These are phyloP conservation scores for Bombyx huttoni DNA, from an alignment of 2,888 invertebrate genomes.

Conservation along the genomic window DNA sequence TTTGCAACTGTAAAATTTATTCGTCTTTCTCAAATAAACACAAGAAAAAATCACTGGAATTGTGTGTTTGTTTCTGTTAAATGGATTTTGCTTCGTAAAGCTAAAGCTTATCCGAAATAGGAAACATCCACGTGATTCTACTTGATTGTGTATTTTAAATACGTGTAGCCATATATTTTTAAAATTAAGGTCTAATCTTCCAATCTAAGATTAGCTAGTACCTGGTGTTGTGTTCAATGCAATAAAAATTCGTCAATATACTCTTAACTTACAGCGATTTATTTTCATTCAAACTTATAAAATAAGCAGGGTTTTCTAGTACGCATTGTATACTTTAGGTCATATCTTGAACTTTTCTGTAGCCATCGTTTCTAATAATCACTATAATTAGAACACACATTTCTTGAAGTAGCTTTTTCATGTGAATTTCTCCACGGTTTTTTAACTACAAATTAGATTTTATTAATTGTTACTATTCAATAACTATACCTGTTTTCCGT, in stretches of 20 bases:
- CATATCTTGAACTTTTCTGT: background rate
- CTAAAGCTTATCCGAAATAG: background rate
- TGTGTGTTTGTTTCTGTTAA: too few species aligned
- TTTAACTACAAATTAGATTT: background rate
- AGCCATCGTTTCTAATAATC: background rate
- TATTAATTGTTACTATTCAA: background rate
- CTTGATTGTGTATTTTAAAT: conserved; percentile 12
- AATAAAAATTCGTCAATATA: background rate
- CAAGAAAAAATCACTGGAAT: too few species aligned
- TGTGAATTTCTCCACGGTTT: conserved; percentile 5
- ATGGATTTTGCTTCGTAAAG: too few species aligned
- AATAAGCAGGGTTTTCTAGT: conserved; percentile 2
- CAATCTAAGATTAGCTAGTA: conserved; percentile 3
- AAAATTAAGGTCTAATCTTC: background rate
- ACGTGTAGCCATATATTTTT: conserved; percentile 6
- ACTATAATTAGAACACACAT: background rate
- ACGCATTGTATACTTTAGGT: background rate
- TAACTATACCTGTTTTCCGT: background rate
- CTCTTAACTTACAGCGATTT: background rate
- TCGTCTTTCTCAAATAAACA: too few species aligned
- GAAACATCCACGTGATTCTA: background rate
- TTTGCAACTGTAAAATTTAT: too few species aligned
- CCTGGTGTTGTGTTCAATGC: conserved; percentile 3
- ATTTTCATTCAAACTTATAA: background rate
- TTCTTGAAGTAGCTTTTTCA: background rate